Evolutionary conservation across 1,140 invertebrate species (phyloP).

Genomic region (Coelopa frigida): DNA sequence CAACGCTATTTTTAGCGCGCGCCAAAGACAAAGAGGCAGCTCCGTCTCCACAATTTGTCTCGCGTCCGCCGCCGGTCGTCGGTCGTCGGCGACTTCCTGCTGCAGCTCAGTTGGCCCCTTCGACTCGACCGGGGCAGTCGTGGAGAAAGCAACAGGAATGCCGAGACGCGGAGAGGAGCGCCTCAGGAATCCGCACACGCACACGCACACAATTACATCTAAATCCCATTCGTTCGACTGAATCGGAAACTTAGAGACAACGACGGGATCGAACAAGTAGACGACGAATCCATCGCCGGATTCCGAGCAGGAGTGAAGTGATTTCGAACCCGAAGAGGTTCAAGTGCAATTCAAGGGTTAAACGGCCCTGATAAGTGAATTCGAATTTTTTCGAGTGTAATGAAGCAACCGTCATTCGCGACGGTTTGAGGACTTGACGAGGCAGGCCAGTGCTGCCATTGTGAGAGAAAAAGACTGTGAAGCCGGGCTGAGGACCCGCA

Average conservation of each 20-base stretch:
- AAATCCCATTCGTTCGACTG: slow-evolving; percentile 13
- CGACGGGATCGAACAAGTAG: background rate
- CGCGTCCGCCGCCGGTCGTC: too few species aligned
- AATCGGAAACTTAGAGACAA: slow-evolving; percentile 12
- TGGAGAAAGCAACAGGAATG: background rate
- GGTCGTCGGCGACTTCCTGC: slow-evolving; percentile 3
- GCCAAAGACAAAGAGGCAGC: too few species aligned
- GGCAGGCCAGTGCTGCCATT: too few species aligned
- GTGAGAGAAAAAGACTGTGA: too few species aligned
- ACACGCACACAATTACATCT: too few species aligned
- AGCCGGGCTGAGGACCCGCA: too few species aligned
- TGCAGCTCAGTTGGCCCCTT: slow-evolving; percentile 7
- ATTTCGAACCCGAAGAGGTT: background rate
- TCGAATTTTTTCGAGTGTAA: background rate
- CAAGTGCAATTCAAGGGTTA: background rate
- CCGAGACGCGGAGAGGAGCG: background rate
- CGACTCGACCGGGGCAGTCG: slow-evolving; percentile 9
- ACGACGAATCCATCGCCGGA: background rate
- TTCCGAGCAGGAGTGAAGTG: slow-evolving; percentile 8
- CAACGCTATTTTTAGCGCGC: slow-evolving; percentile 14
- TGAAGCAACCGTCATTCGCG: too few species aligned
- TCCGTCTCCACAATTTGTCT: too few species aligned
- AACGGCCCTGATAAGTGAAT: background rate
- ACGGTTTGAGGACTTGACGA: too few species aligned
- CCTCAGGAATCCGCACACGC: too few species aligned